Conservation (phyloP, 2,113 vertebrate genomes). For the Galemys pyrenaicus region DNA sequence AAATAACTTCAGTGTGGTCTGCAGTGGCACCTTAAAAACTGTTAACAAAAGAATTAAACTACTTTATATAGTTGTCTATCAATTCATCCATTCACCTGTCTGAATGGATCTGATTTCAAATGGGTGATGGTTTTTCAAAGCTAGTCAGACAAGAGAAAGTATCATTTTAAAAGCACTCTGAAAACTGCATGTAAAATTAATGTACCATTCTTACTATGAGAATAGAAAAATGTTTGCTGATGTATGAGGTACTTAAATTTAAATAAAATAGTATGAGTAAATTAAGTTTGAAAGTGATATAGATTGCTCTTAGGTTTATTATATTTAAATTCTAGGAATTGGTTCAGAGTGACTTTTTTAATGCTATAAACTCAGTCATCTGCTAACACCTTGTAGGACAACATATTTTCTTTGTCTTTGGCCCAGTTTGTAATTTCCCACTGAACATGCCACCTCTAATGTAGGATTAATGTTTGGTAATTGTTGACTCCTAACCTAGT, state of each 20-base stretch:
- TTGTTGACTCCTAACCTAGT: constrained; percentile 16
- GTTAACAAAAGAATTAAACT: background rate
- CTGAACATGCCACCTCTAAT: background rate
- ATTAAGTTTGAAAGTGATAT: background rate
- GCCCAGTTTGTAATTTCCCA: constrained; percentile 12
- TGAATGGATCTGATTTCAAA: background rate
- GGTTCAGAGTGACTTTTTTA: background rate
- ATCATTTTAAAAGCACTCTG: background rate
- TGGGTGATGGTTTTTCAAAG: constrained; percentile 2
- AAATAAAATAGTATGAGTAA: constrained; percentile 38
- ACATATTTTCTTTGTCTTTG: constrained; percentile 23
- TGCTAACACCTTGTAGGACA: background rate
- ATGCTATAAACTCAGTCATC: background rate
- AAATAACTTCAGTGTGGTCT: background rate
- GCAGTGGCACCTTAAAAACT: background rate
- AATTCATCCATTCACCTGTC: background rate
- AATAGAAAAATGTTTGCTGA: constrained; percentile 1
- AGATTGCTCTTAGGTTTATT: background rate
- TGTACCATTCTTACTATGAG: background rate
- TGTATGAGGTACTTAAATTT: constrained; percentile 49
- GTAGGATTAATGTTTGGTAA: background rate
- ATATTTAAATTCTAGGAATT: background rate
- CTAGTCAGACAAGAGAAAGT: background rate
- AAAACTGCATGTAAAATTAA: background rate
- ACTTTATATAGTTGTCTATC: background rate